These are phyloP conservation scores for Leptothorax acervorum DNA, from an alignment of 2,888 invertebrate species.

Conservation along the genomic window DNA sequence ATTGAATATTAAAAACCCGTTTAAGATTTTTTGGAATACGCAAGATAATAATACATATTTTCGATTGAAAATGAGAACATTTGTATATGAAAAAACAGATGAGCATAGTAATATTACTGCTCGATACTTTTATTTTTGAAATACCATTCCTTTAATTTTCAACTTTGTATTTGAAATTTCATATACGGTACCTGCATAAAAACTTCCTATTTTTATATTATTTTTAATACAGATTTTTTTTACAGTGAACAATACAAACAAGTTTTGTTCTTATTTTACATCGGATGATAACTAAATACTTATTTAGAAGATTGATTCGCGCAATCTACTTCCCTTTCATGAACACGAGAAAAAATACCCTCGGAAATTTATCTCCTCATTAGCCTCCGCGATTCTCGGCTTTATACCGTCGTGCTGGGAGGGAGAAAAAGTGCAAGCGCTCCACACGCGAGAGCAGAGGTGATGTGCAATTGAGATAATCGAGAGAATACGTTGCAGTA, in stretches of 20 bases:
- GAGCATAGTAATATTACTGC: no score
- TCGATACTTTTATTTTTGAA: no score
- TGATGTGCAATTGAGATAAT: constrained; percentile 67
- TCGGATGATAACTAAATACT: neutral
- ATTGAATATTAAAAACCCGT: no score
- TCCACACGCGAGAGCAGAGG: constrained; percentile 50
- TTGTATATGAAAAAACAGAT: no score
- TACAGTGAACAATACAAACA: neutral
- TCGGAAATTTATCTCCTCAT: constrained; percentile 36
- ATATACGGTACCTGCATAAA: no score
- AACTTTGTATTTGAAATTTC: no score
- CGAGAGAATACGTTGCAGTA: constrained; percentile 32
- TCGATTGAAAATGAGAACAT: no score
- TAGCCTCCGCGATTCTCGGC: constrained; percentile 20
- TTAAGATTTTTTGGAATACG: no score
- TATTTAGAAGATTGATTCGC: neutral
- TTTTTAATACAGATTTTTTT: no score
- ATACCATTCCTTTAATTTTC: no score
- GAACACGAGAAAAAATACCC: neutral
- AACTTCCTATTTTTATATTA: no score
- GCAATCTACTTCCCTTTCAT: neutral
- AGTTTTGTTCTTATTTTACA: neutral
- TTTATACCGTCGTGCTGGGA: neutral
- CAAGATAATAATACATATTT: no score
- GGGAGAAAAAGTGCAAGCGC: constrained; percentile 30